Percentiles rank a stretch among this genome's conserved stretches.
Evolutionary conservation across 2,113 vertebrate species (phyloP).

Genomic region (human (Homo sapiens)): DNA sequence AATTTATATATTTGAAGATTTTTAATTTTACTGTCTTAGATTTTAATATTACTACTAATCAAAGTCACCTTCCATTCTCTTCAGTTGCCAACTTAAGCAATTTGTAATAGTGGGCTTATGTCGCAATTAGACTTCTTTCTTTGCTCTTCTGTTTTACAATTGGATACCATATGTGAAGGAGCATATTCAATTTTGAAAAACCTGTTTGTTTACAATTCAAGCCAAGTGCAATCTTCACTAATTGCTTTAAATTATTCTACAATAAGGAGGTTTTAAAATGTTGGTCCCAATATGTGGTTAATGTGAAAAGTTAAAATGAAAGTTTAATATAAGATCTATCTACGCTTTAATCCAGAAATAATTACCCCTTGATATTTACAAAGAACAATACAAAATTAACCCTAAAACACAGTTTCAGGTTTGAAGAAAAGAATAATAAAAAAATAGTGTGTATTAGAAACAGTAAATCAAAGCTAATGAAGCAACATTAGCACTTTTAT

Average conservation of each 20-base stretch:
- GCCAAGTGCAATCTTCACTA: slow-evolving; percentile 63
- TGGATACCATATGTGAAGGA: slow-evolving; percentile 52
- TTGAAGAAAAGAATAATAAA: slow-evolving; percentile 75
- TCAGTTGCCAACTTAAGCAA: slow-evolving; percentile 1
- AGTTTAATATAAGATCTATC: slow-evolving; percentile 43
- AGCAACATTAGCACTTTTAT: slow-evolving; percentile 86
- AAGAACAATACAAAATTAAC: slow-evolving; percentile 74
- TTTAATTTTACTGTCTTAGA: neutral
- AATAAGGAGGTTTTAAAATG: slow-evolving; percentile 46
- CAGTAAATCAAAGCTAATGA: slow-evolving; percentile 88
- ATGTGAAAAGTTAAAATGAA: slow-evolving; percentile 70
- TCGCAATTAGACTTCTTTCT: slow-evolving; percentile 13
- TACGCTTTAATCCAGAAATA: slow-evolving; percentile 58
- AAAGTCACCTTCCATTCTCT: neutral
- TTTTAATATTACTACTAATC: slow-evolving; percentile 27
- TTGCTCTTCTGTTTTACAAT: slow-evolving; percentile 42
- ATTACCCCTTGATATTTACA: slow-evolving; percentile 67
- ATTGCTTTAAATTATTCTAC: slow-evolving; percentile 67
- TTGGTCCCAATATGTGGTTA: slow-evolving; percentile 59
- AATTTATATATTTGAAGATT: neutral
- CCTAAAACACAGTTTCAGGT: slow-evolving; percentile 64
- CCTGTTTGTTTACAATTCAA: slow-evolving; percentile 59
- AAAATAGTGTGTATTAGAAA: slow-evolving; percentile 80
- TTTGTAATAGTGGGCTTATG: neutral
- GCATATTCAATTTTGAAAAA: slow-evolving; percentile 67